Evolutionary conservation across 2,888 invertebrate genomes (phyloP), one percentile per base, ranked within the genome.

Genomic region (Azorinus chamasolen): DNA sequence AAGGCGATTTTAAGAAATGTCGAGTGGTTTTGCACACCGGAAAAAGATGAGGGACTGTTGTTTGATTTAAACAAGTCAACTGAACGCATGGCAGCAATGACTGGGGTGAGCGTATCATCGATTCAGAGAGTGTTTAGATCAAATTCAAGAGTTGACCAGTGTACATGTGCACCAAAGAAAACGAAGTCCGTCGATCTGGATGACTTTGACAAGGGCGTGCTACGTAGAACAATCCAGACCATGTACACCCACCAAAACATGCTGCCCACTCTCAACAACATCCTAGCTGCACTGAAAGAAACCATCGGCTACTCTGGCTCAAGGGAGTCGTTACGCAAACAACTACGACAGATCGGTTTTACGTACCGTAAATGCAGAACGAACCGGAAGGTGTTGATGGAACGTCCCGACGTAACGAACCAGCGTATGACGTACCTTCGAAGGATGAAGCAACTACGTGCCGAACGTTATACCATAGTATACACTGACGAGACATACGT

Each of bases 401-500:
- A 54, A 32, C 10, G 37, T 18, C n/a, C 27, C 18, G 54, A 54
- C 18, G 54, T 54, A n/a, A 3, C n/a, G 12, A 10, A 37, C n/a
- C 12, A 12, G 4, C 54, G 54, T 12, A 22, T 14, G 4, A 4
- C 20, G 5, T 57, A 57, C 41, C 41, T 57, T 6, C 22, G 16
- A 18, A 22, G 20, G 14, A 39, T 41, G 2, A 57, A 57, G 41
- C 22, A 41, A 14, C 22, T 57, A 14, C 39, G 57, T 14, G 18
- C 39, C 3, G 41, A 6, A 39, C 41, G 39, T 8, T 41, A n/a
- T 20, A 6, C 12, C 5, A 57, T 57, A 18, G 4, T 57, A 22
- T 57, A 41, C 24, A 25, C 20, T 18, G 57, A 57, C 25, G 65
- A 65, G 25, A 20, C 65, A 1, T 65, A n/a, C 57, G 48, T 65